phyloP scores from a whole-genome alignment of 2,888 invertebrate species.

The Pardosa pseudoannulata region DNA sequence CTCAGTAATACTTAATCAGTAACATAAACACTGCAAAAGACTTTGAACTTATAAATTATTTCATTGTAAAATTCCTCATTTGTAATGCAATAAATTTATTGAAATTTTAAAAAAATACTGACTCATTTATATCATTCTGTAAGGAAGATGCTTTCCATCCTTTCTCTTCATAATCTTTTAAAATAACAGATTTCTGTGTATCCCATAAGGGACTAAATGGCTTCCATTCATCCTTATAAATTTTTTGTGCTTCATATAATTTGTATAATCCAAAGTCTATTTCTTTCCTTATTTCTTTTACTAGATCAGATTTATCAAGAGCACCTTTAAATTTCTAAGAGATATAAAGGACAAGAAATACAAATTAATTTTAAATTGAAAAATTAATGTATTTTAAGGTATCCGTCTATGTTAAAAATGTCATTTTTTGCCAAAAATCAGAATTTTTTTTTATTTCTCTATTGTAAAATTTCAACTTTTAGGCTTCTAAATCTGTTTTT shows the following conservation, averaged over 20 bases:
- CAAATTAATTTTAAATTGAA: too few relatives aligned
- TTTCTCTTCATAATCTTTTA: conserved; percentile 25
- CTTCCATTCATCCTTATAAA: conserved; percentile 30
- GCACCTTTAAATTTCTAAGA: conserved; percentile 21
- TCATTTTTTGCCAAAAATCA: too few relatives aligned
- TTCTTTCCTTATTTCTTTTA: conserved; percentile 42
- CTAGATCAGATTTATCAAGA: background rate
- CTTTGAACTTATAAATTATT: too few relatives aligned
- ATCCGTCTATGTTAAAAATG: too few relatives aligned
- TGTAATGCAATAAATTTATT: too few relatives aligned
- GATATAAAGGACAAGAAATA: background rate
- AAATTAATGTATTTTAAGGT: background rate
- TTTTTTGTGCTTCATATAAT: conserved; percentile 34
- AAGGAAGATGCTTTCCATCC: conserved; percentile 35
- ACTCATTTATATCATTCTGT: conserved; percentile 46
- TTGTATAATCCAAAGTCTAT: conserved; percentile 48
- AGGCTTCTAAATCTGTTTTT: too few relatives aligned
- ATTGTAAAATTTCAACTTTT: too few relatives aligned
- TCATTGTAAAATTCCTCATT: too few relatives aligned
- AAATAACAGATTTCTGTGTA: conserved; percentile 22
- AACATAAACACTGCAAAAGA: too few relatives aligned
- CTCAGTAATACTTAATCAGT: too few relatives aligned
- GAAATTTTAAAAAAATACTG: background rate
- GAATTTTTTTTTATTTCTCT: too few relatives aligned
- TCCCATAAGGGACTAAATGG: conserved; percentile 41